These are phyloP conservation scores for Megalonaias nervosa DNA, from an alignment of 1,140 invertebrate species.

Conservation along the genomic window DNA sequence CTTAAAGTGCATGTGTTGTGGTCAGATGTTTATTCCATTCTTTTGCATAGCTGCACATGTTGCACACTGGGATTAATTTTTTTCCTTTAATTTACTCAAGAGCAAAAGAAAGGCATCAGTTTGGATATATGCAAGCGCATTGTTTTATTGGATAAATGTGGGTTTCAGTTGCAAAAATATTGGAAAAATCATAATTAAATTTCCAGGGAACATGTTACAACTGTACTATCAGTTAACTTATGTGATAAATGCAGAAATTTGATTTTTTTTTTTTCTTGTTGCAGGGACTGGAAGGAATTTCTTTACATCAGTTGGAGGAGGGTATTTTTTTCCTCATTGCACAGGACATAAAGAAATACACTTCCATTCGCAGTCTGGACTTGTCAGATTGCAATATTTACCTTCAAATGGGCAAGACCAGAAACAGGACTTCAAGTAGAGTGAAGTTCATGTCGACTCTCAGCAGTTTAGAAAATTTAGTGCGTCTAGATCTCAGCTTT, in stretches of 20 bases:
- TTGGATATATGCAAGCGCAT: too few relatives aligned
- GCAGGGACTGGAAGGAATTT: constrained; percentile 54
- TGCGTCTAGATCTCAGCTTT: constrained; percentile 50
- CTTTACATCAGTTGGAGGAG: constrained; percentile 54
- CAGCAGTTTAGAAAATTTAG: constrained; percentile 37
- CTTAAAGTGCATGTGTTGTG: too few relatives aligned
- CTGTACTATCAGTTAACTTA: background rate
- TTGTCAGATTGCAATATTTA: constrained; percentile 59
- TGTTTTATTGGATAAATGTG: too few relatives aligned
- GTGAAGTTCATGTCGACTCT: constrained; percentile 29
- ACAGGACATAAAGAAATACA: constrained; percentile 46
- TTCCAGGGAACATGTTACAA: too few relatives aligned
- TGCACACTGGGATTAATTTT: too few relatives aligned
- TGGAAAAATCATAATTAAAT: too few relatives aligned
- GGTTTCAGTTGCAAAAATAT: too few relatives aligned
- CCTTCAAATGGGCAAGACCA: constrained; percentile 51
- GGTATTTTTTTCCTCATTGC: constrained; percentile 48
- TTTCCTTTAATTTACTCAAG: too few relatives aligned
- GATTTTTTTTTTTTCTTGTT: constrained; percentile 1
- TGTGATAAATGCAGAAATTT: background rate
- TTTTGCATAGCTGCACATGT: too few relatives aligned
- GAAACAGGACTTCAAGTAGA: constrained; percentile 44
- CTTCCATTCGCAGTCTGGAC: constrained; percentile 45
- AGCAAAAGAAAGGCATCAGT: too few relatives aligned
- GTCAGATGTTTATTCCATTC: too few relatives aligned